Conservation (phyloP, 1,140 invertebrate species). For the Tyrophagus putrescentiae region DNA sequence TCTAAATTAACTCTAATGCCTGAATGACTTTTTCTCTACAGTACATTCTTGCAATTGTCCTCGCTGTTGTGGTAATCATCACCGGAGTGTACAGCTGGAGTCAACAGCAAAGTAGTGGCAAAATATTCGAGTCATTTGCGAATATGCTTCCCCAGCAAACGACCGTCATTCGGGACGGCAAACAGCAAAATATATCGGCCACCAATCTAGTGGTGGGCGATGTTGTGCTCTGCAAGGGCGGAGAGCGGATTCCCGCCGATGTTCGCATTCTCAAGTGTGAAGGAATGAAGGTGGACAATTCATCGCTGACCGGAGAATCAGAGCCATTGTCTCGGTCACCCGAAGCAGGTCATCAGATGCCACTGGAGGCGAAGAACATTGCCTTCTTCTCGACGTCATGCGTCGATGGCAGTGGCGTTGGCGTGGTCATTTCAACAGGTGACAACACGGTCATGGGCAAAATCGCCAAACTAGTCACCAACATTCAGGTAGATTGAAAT, state of each 20-base stretch:
- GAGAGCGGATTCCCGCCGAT: constrained; percentile 43
- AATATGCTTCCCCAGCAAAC: constrained; percentile 54
- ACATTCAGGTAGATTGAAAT: constrained; percentile 64
- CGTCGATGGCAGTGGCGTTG: constrained; percentile 52
- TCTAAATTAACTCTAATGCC: constrained; percentile 34
- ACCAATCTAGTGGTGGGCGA: constrained; percentile 55
- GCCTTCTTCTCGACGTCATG: constrained; percentile 56
- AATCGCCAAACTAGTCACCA: constrained; percentile 88
- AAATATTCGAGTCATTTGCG: constrained; percentile 25
- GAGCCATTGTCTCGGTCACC: constrained; percentile 42
- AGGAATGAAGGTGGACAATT: constrained; percentile 42
- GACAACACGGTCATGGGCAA: constrained; percentile 95
- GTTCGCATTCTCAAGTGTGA: constrained; percentile 3
- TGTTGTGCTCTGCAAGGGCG: constrained; percentile 59
- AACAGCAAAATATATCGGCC: constrained; percentile 70
- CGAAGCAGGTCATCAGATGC: constrained; percentile 24
- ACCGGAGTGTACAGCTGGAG: constrained; percentile 33
- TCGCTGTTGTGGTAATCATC: constrained; percentile 31
- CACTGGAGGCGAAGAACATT: constrained; percentile 52
- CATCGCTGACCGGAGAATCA: constrained; percentile 59
- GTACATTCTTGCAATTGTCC: constrained; percentile 28
- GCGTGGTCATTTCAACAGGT: constrained; percentile 86
- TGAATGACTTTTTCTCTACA: constrained; percentile 32
- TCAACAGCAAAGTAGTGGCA: constrained; percentile 32
- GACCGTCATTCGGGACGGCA: constrained; percentile 78